Base-by-base conservation (phyloP, 1,140 invertebrate species). In the Hesperophylax magnus region DNA sequence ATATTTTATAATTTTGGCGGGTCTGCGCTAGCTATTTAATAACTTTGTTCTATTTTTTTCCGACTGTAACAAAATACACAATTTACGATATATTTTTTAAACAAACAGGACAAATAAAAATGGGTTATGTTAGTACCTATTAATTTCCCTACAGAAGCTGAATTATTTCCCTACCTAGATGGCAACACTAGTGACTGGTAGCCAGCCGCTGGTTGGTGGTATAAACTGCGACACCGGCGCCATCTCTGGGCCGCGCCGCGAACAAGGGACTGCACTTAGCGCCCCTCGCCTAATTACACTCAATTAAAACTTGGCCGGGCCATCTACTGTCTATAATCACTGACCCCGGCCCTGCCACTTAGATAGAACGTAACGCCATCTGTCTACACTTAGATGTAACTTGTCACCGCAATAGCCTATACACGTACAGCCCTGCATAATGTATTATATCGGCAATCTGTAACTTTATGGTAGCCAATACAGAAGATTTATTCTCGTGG, bases 241-340 rank as follows among this genome's bases (percentile, higher is more conserved):
- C 63, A 67, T 67, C 63, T 67, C 63, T 67, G 63, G 39, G n/a
- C 8, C 34, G 1, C 17, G 27, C 24, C 2, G n/a, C 6, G 63
- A 67, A 67, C 63, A 67, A 22, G 63, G 11, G 22, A 34, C n/a
- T 67, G 63, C 63, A 67, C 63, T 67, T 67, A 67, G 63, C 63
- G 31, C 63, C 22, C 14, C 24, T 11, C 22, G 63, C n/a, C 22
- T 67, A 67, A 67, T 67, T 67, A 67, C 34, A 67, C 39, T 67
- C 63, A 67, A 67, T 67, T 47, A 47, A 47, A 47, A 47, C 9
- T 47, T 47, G 31, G 11, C 31, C 31, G 24, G 31, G 34, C 63
- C 22, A 31, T n/a, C 63, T 18, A 47, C 39, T 11, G 31, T 34
- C 63, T 61, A 39, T 67, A 67, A 67, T 67, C 63, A 39, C 63